Evolutionary conservation across 1,140 invertebrate genomes (phyloP).

Genomic region (Tetranychus cinnabarinus): DNA sequence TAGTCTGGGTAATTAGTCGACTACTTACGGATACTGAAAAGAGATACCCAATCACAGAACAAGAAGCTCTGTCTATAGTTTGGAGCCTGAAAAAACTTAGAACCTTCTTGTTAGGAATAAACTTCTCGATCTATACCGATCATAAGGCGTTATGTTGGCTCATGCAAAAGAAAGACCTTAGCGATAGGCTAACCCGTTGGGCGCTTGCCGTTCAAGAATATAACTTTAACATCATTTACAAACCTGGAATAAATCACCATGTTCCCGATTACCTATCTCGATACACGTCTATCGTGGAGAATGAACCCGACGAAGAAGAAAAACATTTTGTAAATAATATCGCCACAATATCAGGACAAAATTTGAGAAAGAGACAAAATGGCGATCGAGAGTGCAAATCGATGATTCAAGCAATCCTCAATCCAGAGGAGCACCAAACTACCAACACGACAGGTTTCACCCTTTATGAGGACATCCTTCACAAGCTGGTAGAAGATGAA

Average conservation of each 20-base stretch:
- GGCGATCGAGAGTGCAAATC: too few relatives aligned
- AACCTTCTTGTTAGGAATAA: background rate
- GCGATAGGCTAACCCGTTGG: conserved; percentile 10
- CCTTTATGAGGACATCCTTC: too few relatives aligned
- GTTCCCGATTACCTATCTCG: conserved; percentile 1
- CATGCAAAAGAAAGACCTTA: background rate
- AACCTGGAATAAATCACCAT: background rate
- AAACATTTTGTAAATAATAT: background rate
- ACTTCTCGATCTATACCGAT: background rate
- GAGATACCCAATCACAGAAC: background rate
- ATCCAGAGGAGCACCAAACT: too few relatives aligned
- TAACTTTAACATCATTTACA: conserved; percentile 10
- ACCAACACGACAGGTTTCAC: background rate
- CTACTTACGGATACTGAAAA: background rate
- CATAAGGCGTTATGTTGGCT: background rate
- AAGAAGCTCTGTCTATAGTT: background rate
- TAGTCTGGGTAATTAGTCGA: background rate
- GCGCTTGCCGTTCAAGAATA: conserved; percentile 10
- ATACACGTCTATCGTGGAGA: background rate
- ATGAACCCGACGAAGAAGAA: background rate
- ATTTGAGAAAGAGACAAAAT: background rate
- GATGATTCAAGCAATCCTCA: too few relatives aligned
- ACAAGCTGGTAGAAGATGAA: too few relatives aligned
- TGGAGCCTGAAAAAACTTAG: background rate
- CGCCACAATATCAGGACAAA: background rate